phyloP scores from a whole-genome alignment of 2,113 vertebrate species.

The Trematomus loennbergii region DNA sequence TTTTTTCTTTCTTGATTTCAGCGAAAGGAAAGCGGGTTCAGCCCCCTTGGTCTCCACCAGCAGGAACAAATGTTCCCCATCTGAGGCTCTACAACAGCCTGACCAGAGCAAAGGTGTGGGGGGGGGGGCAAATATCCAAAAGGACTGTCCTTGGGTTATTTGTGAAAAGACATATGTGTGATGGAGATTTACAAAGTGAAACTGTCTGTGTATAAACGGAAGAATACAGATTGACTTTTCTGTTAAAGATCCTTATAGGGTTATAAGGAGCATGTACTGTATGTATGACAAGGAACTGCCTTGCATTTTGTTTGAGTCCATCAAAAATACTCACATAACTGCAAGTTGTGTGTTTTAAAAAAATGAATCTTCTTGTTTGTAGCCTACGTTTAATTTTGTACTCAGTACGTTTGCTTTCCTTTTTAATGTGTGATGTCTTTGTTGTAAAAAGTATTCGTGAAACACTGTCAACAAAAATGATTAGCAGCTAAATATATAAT shows the following conservation, averaged over 20 bases:
- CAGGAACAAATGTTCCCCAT: constrained; percentile 84
- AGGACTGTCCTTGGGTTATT: background rate
- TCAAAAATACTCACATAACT: background rate
- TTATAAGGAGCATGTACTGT: background rate
- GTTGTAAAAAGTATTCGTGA: too few species aligned
- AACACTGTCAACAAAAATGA: too few species aligned
- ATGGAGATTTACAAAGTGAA: background rate
- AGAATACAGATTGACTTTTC: background rate
- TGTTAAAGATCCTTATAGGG: background rate
- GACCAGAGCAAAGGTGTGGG: constrained; percentile 90
- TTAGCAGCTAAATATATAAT: too few species aligned
- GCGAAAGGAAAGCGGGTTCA: constrained; percentile 90
- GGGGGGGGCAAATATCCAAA: background rate
- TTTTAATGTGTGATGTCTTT: too few species aligned
- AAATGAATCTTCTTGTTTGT: too few species aligned
- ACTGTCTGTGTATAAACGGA: background rate
- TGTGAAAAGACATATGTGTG: background rate
- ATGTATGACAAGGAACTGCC: background rate
- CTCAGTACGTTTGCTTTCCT: too few species aligned
- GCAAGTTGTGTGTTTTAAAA: background rate
- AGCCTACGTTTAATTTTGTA: too few species aligned
- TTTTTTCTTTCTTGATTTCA: constrained; percentile 58
- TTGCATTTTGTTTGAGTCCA: background rate
- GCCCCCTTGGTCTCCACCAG: constrained; percentile 89
- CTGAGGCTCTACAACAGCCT: constrained; percentile 97